Base-by-base conservation (phyloP, 2,888 invertebrate species). In the Emesis russula region DNA sequence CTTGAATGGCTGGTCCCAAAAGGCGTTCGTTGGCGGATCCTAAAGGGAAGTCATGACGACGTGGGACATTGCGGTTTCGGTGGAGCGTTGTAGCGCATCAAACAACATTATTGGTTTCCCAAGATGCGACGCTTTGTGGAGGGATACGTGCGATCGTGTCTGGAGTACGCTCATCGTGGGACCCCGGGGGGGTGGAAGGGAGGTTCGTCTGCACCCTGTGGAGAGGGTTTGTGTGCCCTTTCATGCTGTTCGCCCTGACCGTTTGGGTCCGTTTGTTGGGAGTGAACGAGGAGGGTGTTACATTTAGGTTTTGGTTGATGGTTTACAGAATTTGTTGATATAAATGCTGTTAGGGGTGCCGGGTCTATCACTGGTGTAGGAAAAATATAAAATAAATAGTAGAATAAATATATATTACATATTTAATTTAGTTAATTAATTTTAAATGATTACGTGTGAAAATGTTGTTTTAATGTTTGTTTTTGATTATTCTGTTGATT, bases 161-260 rank as follows among this genome's bases (percentile, higher is more conserved):
- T 25, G 25, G 25, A 25, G 25, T 25, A 25, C 25, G 25, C 25
- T 25, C 25, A 25, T 25, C 89, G 92, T 75, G 93, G 92, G 48
- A 48, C 66, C 33, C 90, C 88, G 25, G 4, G 90, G 90, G 3
- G 95, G 94, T 0, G 86, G 79, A 18, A 78, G 68, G 0, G 83
- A 88, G 38, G 94, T 94, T 1, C 36, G 74, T 7, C 44, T 95
- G 1, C 93, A 95, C 48, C 93, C 94, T 0, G 93, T 95, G 5
- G 77, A 84, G 1, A 95, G 93, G 38, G 7, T 86, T 0, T 73
- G 70, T 15, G 53, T 81, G 0, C 94, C 95, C 0, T 95, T n/a
- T 25, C 25, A 25, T 25, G 25, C 25, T 25, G 25, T 25, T 25
- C 25, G 25, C 25, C 25, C 25, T 25, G 95, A 95, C 63, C 95